Evolutionary conservation across 2,888 invertebrate genomes (phyloP), one percentile per base, ranked within the genome.

Genomic region (Caenorhabditis sulstoni): DNA sequence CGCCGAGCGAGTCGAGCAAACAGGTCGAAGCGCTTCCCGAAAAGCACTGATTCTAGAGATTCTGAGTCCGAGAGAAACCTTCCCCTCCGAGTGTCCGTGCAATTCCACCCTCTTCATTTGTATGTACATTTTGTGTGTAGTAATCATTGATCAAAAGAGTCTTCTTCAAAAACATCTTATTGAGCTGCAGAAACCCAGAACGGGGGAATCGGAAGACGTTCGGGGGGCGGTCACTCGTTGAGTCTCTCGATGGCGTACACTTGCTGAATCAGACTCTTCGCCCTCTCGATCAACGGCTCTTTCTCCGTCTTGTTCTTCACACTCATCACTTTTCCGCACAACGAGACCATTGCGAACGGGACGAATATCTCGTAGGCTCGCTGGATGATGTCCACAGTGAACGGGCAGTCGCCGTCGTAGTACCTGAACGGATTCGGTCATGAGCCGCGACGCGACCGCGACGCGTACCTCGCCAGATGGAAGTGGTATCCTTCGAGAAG

Each of bases 271-370:
- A 84, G 66, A 20, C 74, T 76, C 37, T 84, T 84, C 3, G 82
- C 79, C n/a, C 84, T 57, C 16, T 84, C 84, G 5, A 84, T 79
- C 37, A 84, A 41, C n/a, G 81, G 71, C 23, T 84, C 84, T 11
- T 78, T 70, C 18, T 84, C 84, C 12, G 81, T 64, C 52, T 79
- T 75, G 57, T 79, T 79, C 23, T 81, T 75, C 35, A 79, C 62
- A 44, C 49, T 50, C 81, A 84, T 81, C 61, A 82, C 82, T 74
- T 84, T 84, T 64, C 77, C 81, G 23, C 79, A 81, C 12, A 84
- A 45, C 14, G 81, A 76, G n/a, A 84, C 84, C 81, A 81, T 84
- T 7, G 84, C 82, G 44, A 84, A 80, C 14, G 84, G 84, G 23
- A 82, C 66, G 53, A 84, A 84, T 2, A 65, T 16, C 23, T 84